These are phyloP conservation scores for Metaphire vulgaris DNA, from an alignment of 1,140 invertebrate species.

Conservation along the genomic window DNA sequence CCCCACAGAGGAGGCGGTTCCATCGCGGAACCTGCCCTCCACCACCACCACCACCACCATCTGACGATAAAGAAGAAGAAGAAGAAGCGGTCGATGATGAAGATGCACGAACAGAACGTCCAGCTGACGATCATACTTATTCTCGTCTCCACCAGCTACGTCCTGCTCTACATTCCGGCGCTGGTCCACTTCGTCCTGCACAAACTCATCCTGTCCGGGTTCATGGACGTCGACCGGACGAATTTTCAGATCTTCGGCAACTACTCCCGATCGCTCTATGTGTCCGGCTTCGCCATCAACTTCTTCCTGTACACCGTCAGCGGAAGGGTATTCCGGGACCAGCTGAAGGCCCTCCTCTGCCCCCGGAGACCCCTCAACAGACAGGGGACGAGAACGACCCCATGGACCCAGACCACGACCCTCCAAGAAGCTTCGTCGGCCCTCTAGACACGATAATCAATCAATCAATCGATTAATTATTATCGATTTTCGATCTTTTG, in stretches of 20 bases:
- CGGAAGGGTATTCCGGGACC: conserved; percentile 20
- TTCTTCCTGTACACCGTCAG: conserved; percentile 25
- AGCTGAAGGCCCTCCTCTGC: conserved; percentile 12
- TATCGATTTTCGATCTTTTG: background rate
- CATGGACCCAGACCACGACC: background rate
- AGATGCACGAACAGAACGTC: background rate
- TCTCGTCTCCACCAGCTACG: conserved; percentile 15
- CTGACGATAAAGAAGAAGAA: background rate
- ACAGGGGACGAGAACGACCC: background rate
- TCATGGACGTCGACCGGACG: background rate
- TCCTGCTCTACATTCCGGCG: conserved; percentile 4
- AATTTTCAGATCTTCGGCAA: background rate
- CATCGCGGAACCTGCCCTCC: background rate
- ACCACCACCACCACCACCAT: background rate
- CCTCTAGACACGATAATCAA: background rate
- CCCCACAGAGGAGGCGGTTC: background rate
- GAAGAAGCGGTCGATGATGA: background rate
- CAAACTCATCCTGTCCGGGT: background rate
- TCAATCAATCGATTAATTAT: background rate
- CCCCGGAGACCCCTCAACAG: background rate
- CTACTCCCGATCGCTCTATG: conserved; percentile 16
- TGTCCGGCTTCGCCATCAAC: conserved; percentile 20
- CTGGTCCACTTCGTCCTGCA: conserved; percentile 16
- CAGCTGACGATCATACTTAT: conserved; percentile 24
- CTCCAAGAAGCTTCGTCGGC: background rate